Percentiles rank a stretch among this genome's conserved stretches.
Evolutionary conservation across 2,113 vertebrate genomes (phyloP).

Genomic region (Chamaea fasciata): DNA sequence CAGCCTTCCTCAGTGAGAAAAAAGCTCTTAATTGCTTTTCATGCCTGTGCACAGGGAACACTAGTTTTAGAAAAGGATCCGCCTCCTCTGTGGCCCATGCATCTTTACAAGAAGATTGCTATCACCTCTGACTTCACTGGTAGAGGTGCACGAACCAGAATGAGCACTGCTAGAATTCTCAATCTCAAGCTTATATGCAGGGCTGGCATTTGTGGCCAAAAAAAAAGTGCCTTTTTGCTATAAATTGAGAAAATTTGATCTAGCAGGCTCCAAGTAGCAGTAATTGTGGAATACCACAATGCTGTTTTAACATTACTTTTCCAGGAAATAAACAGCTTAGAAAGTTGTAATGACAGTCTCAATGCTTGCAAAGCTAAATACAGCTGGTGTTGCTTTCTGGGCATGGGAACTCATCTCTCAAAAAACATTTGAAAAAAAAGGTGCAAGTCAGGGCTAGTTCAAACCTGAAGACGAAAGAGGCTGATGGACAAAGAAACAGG

Average conservation of each 20-base stretch:
- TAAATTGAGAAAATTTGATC: background rate
- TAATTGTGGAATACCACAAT: background rate
- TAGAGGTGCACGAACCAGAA: background rate
- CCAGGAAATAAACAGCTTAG: conserved; percentile 25
- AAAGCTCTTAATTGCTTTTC: background rate
- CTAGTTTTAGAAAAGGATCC: background rate
- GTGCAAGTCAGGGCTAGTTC: background rate
- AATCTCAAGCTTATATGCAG: background rate
- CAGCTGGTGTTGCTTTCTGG: conserved; percentile 9
- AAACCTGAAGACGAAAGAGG: background rate
- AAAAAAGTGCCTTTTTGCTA: background rate
- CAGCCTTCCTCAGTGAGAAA: background rate
- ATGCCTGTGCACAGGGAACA: background rate
- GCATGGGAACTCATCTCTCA: background rate
- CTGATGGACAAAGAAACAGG: background rate
- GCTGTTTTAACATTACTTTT: background rate
- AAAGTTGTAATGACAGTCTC: conserved; percentile 15
- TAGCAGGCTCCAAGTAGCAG: background rate
- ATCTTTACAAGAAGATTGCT: background rate
- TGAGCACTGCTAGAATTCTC: background rate
- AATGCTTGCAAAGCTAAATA: conserved; percentile 24
- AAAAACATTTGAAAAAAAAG: background rate
- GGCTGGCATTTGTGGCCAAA: background rate
- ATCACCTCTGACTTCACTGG: background rate
- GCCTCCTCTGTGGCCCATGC: background rate